Evolutionary conservation across 1,140 invertebrate species (phyloP).

Genomic region (Cephus cinctus): DNA sequence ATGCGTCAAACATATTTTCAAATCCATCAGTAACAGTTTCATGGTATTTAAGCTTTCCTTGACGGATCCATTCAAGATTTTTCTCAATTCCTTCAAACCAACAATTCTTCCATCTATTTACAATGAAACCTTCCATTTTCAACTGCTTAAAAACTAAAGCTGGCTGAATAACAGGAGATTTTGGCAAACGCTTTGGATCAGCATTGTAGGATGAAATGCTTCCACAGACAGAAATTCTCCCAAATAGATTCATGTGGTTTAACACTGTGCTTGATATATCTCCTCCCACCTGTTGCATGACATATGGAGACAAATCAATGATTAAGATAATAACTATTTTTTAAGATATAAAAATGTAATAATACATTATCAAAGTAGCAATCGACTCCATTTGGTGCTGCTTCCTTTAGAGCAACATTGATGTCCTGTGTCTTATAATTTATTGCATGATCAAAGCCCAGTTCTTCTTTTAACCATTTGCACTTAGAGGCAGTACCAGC

Average conservation of each 20-base stretch:
- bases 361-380: conserved; percentile 75
- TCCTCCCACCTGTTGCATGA: conserved; percentile 62
- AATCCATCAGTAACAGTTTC: conserved; percentile 67
- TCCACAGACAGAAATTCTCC: conserved; percentile 65
- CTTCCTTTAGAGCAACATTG: conserved; percentile 57
- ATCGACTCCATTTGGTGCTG: conserved; percentile 68
- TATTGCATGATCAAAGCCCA: conserved; percentile 67
- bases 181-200: conserved; percentile 21
- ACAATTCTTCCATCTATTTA: conserved; percentile 52
- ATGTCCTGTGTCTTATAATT: conserved; percentile 71
- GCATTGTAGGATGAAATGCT: conserved; percentile 61
- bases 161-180: conserved; percentile 57
- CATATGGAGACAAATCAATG: neutral
- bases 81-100: conserved; percentile 60
- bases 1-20: conserved; percentile 65
- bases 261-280: conserved; percentile 63
- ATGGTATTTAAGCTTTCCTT: conserved; percentile 62
- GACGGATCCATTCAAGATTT: conserved; percentile 58
- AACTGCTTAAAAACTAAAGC: conserved; percentile 57
- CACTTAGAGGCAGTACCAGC: conserved; percentile 71
- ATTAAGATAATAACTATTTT: conserved; percentile 1
- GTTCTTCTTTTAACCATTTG: conserved; percentile 64
- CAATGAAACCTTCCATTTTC: conserved; percentile 64
- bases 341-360: neutral
- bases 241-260: conserved; percentile 62